These are phyloP conservation scores for Spheniscus mendiculus DNA, from an alignment of 2,113 vertebrate species.

Conservation along the genomic window DNA sequence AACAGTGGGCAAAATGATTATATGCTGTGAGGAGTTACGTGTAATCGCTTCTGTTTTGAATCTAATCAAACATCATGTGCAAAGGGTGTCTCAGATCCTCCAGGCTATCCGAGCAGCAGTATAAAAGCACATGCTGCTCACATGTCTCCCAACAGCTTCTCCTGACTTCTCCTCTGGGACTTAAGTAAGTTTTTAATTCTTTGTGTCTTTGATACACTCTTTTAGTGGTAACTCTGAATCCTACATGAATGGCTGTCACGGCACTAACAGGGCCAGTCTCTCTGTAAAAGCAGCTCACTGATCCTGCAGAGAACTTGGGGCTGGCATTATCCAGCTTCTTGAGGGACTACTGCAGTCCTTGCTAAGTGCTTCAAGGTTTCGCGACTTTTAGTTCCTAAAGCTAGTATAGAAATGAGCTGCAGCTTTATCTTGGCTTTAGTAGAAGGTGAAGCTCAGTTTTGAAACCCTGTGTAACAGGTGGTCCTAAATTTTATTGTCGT, in stretches of 20 bases:
- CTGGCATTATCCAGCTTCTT: neutral
- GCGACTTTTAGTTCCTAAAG: neutral
- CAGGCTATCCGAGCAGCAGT: neutral
- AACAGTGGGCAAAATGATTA: neutral
- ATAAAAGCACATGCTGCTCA: neutral
- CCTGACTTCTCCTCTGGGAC: neutral
- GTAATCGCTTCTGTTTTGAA: neutral
- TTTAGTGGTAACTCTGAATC: neutral
- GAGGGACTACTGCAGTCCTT: neutral
- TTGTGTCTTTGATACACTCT: rapidly evolving
- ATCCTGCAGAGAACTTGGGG: neutral
- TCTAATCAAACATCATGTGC: neutral
- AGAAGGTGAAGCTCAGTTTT: neutral
- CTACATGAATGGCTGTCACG: rapidly evolving
- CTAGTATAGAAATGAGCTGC: neutral
- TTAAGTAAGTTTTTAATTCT: neutral
- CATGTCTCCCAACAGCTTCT: neutral
- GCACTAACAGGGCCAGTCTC: neutral
- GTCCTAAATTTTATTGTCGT: no score
- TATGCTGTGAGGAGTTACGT: neutral
- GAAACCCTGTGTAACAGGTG: neutral
- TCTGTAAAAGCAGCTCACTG: neutral
- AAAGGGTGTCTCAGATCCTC: neutral
- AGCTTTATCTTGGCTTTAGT: neutral
- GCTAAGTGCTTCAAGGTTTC: neutral